These are phyloP conservation scores for Selenia dentaria DNA, from an alignment of 2,888 invertebrate genomes.

Conservation along the genomic window DNA sequence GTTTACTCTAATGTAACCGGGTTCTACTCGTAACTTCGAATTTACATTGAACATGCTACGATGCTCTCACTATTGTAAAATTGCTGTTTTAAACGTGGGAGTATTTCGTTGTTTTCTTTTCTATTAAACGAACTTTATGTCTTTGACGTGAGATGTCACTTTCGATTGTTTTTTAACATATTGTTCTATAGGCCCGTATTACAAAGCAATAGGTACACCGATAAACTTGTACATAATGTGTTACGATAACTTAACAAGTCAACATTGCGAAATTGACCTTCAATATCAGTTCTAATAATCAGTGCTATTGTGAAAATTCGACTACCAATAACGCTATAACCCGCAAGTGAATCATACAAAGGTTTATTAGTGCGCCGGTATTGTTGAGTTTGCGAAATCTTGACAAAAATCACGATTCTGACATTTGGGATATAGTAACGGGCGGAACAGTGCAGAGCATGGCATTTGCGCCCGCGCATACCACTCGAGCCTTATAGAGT, in stretches of 20 bases:
- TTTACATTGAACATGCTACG: conserved; percentile 47
- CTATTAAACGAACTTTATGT: conserved; percentile 9
- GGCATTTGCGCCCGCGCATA: conserved; percentile 73
- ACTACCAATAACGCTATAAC: conserved; percentile 17
- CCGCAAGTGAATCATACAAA: conserved; percentile 36
- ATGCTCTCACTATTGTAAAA: conserved; percentile 32
- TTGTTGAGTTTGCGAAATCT: conserved; percentile 66
- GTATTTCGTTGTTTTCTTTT: conserved; percentile 6
- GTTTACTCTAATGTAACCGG: conserved; percentile 48
- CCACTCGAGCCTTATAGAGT: conserved; percentile 52
- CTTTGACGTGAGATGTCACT: conserved; percentile 5
- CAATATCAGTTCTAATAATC: conserved; percentile 21
- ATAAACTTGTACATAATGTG: no score
- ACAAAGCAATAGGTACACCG: no score
- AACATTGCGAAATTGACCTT: conserved; percentile 16
- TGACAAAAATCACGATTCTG: conserved; percentile 81
- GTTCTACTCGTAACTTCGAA: conserved; percentile 47
- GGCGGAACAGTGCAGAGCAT: conserved; percentile 64
- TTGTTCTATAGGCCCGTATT: no score
- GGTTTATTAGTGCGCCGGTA: conserved; percentile 20
- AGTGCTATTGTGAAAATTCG: conserved; percentile 25
- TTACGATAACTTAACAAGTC: background rate
- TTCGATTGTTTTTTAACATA: no score
- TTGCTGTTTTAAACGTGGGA: conserved; percentile 32
- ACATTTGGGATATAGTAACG: conserved; percentile 75